These are phyloP conservation scores for Valencia hispanica DNA, from an alignment of 2,797 vertebrate genomes.

Conservation along the genomic window DNA sequence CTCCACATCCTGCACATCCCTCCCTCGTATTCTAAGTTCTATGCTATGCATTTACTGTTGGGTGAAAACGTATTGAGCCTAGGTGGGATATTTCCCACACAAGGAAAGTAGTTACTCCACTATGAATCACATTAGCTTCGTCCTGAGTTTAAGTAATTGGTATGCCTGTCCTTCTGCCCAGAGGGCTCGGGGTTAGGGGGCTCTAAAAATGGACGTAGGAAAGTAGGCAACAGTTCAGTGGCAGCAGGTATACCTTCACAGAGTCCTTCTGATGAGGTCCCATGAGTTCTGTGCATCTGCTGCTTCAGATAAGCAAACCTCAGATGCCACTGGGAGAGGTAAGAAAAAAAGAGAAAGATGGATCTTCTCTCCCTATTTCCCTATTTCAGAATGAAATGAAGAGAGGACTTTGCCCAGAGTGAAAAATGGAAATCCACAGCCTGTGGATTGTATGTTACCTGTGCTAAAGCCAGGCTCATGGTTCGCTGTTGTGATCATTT, in stretches of 20 bases:
- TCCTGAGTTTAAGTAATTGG: conserved; percentile 70
- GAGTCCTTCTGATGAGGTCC: conserved; percentile 81
- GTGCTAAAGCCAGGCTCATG: conserved; percentile 25
- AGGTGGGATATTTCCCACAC: conserved; percentile 52
- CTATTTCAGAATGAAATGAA: conserved; percentile 60
- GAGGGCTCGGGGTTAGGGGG: conserved; percentile 62
- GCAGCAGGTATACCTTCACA: conserved; percentile 77
- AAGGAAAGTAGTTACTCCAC: conserved; percentile 56
- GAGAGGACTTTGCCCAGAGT: conserved; percentile 57
- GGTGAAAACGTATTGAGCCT: conserved; percentile 36
- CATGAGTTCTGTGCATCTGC: conserved; percentile 80
- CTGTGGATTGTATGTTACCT: conserved; percentile 18
- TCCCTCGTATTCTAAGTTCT: conserved; percentile 21
- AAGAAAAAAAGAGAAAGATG: conserved; percentile 40
- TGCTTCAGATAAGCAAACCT: conserved; percentile 81
- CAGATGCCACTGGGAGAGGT: conserved; percentile 67
- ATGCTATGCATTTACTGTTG: conserved; percentile 54
- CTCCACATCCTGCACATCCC: background rate
- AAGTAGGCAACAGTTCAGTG: conserved; percentile 70
- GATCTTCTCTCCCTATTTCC: conserved; percentile 53
- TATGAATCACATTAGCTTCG: conserved; percentile 60
- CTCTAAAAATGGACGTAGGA: conserved; percentile 55
- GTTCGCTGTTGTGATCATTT: conserved; percentile 44
- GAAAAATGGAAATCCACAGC: conserved; percentile 70
- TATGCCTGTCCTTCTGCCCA: conserved; percentile 63